phyloP scores from a whole-genome alignment of 2,888 invertebrate species.

The Acleris cristana region DNA sequence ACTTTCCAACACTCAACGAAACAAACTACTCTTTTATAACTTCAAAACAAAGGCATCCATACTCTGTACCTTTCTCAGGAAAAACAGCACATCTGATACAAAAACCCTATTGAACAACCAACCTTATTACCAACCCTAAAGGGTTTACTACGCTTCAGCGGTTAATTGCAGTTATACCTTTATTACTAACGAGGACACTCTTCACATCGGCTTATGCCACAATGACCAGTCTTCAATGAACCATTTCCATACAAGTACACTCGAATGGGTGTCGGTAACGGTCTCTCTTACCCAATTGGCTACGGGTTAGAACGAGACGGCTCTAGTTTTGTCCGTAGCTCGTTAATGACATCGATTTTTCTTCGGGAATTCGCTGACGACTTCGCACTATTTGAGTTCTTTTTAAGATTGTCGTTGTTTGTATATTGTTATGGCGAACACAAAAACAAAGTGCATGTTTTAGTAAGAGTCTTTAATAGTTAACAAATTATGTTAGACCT shows the following conservation, averaged over 20 bases:
- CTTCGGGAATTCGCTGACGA: constrained; percentile 30
- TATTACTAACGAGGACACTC: constrained; percentile 1
- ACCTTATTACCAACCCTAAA: too few relatives aligned
- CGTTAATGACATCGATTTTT: constrained; percentile 36
- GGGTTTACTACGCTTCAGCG: too few relatives aligned
- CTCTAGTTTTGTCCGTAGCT: constrained; percentile 3
- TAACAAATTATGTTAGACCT: too few relatives aligned
- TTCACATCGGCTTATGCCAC: constrained; percentile 23
- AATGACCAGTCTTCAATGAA: constrained; percentile 33
- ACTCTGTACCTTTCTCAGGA: background rate
- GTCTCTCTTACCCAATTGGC: constrained; percentile 17
- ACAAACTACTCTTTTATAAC: too few relatives aligned
- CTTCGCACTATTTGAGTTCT: constrained; percentile 29
- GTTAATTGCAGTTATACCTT: too few relatives aligned
- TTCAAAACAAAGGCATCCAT: background rate
- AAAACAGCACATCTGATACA: too few relatives aligned
- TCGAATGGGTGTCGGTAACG: constrained; percentile 20
- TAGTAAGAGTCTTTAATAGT: too few relatives aligned
- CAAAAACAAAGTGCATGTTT: too few relatives aligned
- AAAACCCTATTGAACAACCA: too few relatives aligned
- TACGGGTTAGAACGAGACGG: constrained; percentile 12
- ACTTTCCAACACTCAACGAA: background rate
- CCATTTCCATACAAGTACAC: constrained; percentile 34
- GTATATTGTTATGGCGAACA: constrained; percentile 10
- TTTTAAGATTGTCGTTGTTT: constrained; percentile 25